Conservation (phyloP, 2,888 invertebrate genomes). For the Altica lythri region DNA sequence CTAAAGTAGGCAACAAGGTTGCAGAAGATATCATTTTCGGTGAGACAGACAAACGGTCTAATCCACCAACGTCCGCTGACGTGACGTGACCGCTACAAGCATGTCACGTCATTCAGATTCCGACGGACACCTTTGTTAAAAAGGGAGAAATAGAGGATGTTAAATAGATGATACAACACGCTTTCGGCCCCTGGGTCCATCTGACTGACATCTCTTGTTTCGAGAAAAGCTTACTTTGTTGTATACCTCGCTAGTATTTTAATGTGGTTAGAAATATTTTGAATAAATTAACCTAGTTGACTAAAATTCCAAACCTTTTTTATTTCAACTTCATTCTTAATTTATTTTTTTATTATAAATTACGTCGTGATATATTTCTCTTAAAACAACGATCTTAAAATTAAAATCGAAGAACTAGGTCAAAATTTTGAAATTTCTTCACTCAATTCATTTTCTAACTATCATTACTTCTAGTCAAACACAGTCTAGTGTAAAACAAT, state of each 20-base stretch:
- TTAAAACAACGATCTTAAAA: too few relatives aligned
- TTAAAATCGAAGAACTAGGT: too few relatives aligned
- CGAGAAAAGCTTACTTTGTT: conserved; percentile 29
- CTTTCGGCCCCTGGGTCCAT: conserved; percentile 15
- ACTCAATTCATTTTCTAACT: too few relatives aligned
- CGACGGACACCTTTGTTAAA: conserved; percentile 51
- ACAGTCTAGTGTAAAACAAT: too few relatives aligned
- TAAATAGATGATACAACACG: conserved; percentile 28
- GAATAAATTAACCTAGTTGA: too few relatives aligned
- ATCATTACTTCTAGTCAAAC: too few relatives aligned
- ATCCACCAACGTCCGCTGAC: conserved; percentile 52
- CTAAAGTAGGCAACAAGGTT: not conserved
- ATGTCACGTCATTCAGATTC: conserved; percentile 51
- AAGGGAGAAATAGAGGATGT: conserved; percentile 28
- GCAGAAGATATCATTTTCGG: not conserved
- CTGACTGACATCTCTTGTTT: conserved; percentile 36
- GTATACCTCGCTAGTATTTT: conserved; percentile 30
- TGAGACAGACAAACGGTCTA: conserved; percentile 16
- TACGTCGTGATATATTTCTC: not conserved
- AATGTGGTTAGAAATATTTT: conserved; percentile 29
- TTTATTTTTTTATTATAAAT: too few relatives aligned
- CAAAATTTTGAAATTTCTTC: too few relatives aligned
- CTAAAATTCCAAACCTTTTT: not conserved
- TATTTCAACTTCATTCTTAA: too few relatives aligned
- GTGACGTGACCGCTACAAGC: conserved; percentile 53